phyloP scores from a whole-genome alignment of 2,797 vertebrate genomes.

The Oreortyx pictus region DNA sequence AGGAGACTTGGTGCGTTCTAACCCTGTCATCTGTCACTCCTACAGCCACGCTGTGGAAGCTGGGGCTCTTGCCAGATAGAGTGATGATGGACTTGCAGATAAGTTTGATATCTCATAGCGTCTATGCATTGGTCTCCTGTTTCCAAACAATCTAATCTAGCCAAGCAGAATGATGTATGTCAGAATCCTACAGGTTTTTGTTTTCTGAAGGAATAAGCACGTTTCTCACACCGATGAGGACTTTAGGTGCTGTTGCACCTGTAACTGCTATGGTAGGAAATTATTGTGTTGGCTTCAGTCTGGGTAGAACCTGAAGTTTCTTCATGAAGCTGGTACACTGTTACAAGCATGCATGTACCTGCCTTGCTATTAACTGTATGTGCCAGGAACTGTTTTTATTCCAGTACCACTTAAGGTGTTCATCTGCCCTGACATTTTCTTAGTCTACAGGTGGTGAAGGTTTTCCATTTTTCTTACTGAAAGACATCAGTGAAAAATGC shows the following conservation, averaged over 20 bases:
- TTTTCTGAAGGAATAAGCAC: not conserved
- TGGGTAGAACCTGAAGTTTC: not conserved
- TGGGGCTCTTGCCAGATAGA: not conserved
- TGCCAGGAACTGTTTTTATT: not conserved
- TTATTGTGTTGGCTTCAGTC: not conserved
- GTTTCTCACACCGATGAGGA: not conserved
- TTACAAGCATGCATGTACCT: not conserved
- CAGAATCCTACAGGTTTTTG: not conserved
- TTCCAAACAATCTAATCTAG: not conserved
- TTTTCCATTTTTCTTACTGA: not conserved
- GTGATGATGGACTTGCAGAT: not conserved
- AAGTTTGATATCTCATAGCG: not conserved
- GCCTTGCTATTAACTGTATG: not conserved
- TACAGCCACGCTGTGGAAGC: not conserved
- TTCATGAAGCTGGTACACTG: not conserved
- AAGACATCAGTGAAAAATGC: not conserved
- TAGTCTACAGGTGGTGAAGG: not conserved
- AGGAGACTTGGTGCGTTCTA: not conserved
- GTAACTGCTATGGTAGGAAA: not conserved
- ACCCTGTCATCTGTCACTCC: not conserved
- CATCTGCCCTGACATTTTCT: not conserved
- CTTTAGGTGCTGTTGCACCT: not conserved
- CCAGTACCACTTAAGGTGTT: not conserved
- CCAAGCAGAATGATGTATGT: not conserved
- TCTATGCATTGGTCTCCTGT: accelerated